phyloP scores from a whole-genome alignment of 2,797 vertebrate genomes.

The Leucoraja ocellata region DNA sequence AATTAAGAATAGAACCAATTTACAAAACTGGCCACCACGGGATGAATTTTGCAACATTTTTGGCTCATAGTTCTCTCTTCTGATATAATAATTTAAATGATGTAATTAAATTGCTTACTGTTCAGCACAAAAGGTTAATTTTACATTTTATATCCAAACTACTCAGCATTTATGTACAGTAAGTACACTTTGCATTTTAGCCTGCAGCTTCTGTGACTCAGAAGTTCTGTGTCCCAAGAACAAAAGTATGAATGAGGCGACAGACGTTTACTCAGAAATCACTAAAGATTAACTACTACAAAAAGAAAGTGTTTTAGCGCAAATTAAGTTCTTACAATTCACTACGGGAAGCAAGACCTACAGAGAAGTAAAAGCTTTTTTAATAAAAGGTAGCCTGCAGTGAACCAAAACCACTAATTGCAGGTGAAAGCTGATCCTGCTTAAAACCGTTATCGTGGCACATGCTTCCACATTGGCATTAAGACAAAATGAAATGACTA shows the following conservation, averaged over 20 bases:
- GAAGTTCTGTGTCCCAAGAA: neutral
- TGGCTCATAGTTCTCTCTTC: neutral
- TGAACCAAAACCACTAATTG: constrained; percentile 1
- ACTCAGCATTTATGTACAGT: neutral
- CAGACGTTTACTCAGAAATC: neutral
- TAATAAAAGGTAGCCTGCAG: neutral
- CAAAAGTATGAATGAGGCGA: neutral
- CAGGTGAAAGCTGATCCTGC: neutral
- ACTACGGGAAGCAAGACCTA: constrained; percentile 12
- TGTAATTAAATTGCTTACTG: neutral
- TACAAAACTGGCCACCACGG: neutral
- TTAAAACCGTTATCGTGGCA: neutral
- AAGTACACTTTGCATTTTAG: neutral
- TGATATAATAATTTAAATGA: neutral
- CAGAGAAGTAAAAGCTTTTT: neutral
- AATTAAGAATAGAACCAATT: neutral
- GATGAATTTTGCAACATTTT: neutral
- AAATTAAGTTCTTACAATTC: neutral
- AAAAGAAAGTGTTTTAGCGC: neutral
- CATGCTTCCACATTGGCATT: neutral
- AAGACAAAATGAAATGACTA: neutral
- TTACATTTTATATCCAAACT: neutral
- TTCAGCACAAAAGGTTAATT: neutral
- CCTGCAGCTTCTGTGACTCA: neutral
- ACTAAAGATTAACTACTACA: neutral